A percentile compares a stretch with the other conserved stretches of the same genome.
Evolutionary conservation across 2,797 vertebrate species (phyloP).

Genomic region (Lagocephalus sceleratus): DNA sequence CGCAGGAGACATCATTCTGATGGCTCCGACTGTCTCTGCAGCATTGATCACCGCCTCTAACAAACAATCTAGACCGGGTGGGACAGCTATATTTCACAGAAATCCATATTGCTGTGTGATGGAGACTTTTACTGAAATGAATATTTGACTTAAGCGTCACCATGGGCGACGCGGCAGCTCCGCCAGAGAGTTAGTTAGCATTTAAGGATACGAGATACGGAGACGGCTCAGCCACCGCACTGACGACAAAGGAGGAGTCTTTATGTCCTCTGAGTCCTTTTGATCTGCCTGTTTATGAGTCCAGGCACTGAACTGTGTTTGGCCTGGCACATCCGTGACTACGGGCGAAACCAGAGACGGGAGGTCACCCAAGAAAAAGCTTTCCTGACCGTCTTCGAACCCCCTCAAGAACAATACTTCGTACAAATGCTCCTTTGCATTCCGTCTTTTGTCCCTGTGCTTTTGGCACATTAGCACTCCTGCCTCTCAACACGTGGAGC

Average conservation of each 20-base stretch:
- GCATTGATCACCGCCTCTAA: conserved; percentile 5
- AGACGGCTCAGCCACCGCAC: no score
- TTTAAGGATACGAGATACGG: no score
- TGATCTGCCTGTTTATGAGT: no score
- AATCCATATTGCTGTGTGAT: conserved; percentile 26
- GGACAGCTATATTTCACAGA: conserved; percentile 24
- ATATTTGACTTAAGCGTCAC: conserved; percentile 1
- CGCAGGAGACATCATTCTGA: conserved; percentile 2
- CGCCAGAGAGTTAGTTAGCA: no score
- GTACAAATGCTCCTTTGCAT: conserved; percentile 29
- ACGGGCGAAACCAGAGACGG: no score
- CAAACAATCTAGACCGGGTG: conserved; percentile 24
- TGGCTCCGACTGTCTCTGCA: not conserved
- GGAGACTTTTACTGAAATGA: conserved; percentile 25
- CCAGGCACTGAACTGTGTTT: no score
- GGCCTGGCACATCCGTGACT: no score
- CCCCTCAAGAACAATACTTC: conserved; percentile 21
- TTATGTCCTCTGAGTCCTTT: no score
- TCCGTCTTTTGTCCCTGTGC: conserved; percentile 26
- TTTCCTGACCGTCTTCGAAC: no score
- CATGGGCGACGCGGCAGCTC: not conserved
- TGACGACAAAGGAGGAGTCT: no score
- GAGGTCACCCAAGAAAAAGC: no score
- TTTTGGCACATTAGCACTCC: conserved; percentile 26
- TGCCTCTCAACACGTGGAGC: conserved; percentile 36